These are phyloP conservation scores for Phaenicophaeus curvirostris DNA, from an alignment of 2,797 vertebrate species.

Conservation along the genomic window DNA sequence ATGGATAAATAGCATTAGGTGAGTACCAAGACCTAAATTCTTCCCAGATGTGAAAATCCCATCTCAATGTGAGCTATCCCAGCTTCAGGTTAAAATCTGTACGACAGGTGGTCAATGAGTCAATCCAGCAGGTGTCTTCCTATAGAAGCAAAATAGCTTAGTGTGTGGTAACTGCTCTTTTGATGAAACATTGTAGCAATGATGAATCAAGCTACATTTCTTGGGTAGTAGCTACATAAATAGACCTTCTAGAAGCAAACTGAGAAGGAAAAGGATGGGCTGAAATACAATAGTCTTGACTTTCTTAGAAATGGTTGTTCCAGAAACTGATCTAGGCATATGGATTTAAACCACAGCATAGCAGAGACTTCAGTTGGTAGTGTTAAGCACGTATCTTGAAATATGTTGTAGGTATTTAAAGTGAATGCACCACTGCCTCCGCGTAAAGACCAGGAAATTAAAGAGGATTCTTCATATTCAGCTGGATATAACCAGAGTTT, in stretches of 20 bases:
- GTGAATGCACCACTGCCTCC: conserved; percentile 82
- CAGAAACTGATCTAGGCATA: neutral
- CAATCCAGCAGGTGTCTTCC: neutral
- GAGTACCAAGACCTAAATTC: neutral
- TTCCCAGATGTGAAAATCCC: neutral
- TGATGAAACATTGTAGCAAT: neutral
- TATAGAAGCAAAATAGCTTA: neutral
- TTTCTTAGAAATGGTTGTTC: neutral
- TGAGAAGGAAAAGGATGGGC: neutral
- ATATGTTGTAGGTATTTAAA: conserved; percentile 85
- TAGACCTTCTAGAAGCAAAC: neutral
- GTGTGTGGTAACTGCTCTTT: neutral
- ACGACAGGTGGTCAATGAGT: neutral
- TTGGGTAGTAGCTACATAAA: neutral
- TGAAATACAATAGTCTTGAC: neutral
- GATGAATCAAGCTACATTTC: neutral
- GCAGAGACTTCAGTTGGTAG: neutral
- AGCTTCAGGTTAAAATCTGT: neutral
- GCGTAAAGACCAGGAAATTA: conserved; percentile 83
- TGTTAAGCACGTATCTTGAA: neutral
- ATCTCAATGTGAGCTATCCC: neutral
- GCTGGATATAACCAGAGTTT: conserved; percentile 79
- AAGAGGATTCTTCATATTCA: conserved; percentile 77
- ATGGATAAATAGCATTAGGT: neutral
- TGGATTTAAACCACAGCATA: neutral